Evolutionary conservation across 2,113 vertebrate species (phyloP).

Genomic region (Poeciliopsis occidentalis): DNA sequence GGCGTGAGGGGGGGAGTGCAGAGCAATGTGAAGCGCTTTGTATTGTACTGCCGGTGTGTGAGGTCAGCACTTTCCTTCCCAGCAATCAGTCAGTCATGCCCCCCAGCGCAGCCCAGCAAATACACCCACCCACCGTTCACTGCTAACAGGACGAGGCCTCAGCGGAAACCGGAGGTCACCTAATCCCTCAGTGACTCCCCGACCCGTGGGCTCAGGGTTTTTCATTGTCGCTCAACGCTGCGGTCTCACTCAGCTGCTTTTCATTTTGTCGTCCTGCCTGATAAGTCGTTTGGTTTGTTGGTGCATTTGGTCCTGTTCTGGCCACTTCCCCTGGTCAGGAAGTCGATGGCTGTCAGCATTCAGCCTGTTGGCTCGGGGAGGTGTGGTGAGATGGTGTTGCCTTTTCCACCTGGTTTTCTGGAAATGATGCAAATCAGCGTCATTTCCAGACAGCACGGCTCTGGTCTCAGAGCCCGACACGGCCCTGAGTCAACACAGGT

Average conservation of each 20-base stretch:
- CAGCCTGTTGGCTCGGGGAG: slow-evolving; percentile 38
- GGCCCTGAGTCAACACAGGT: background rate
- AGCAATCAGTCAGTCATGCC: slow-evolving; percentile 54
- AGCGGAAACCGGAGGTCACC: slow-evolving; percentile 82
- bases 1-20: slow-evolving; percentile 11
- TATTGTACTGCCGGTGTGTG: slow-evolving; percentile 77
- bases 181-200: slow-evolving; percentile 79
- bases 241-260: slow-evolving; percentile 66
- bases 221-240: slow-evolving; percentile 71
- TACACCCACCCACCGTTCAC: slow-evolving; percentile 45
- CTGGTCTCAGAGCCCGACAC: too few species aligned
- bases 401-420: slow-evolving; percentile 63
- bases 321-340: slow-evolving; percentile 51
- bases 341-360: slow-evolving; percentile 45
- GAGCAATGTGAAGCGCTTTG: slow-evolving; percentile 71
- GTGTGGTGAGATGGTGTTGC: slow-evolving; percentile 39
- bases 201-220: slow-evolving; percentile 78
- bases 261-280: slow-evolving; percentile 62
- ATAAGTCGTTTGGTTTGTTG: slow-evolving; percentile 63
- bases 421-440: slow-evolving; percentile 16
- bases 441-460: background rate
- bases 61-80: slow-evolving; percentile 81
- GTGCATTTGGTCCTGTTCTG: slow-evolving; percentile 58
- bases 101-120: slow-evolving; percentile 22
- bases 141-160: slow-evolving; percentile 72